Conservation (phyloP, 2,113 vertebrate genomes). For the Trichomycterus rosablanca region DNA sequence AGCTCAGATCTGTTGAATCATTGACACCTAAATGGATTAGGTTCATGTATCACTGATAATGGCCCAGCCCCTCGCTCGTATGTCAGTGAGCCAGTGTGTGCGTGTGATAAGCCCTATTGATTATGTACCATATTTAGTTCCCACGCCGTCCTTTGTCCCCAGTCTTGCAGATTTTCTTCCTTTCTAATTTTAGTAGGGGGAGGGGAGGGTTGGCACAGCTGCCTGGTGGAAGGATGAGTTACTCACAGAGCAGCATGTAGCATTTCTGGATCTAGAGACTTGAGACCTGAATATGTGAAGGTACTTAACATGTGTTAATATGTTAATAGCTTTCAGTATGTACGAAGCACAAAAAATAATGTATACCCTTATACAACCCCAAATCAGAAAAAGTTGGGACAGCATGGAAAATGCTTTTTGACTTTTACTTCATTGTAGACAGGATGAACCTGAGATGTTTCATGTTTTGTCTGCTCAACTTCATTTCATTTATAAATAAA, state of each 20-base stretch:
- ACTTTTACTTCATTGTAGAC: too few relatives aligned
- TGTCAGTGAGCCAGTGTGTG: slow-evolving; percentile 44
- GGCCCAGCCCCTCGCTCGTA: slow-evolving; percentile 40
- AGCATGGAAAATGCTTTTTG: too few relatives aligned
- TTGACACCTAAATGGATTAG: slow-evolving; percentile 62
- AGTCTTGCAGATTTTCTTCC: slow-evolving; percentile 23
- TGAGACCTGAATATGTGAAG: slow-evolving; percentile 1
- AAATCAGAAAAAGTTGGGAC: too few relatives aligned
- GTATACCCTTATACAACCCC: too few relatives aligned
- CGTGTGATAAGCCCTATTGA: slow-evolving; percentile 62
- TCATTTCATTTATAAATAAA: too few relatives aligned
- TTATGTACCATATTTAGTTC: slow-evolving; percentile 48
- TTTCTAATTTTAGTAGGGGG: slow-evolving; percentile 31
- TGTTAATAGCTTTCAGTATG: too few relatives aligned
- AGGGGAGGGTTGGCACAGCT: slow-evolving; percentile 34
- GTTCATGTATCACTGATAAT: slow-evolving; percentile 57
- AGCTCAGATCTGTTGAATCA: slow-evolving; percentile 41
- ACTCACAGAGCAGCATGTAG: slow-evolving; percentile 19
- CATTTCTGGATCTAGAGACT: background rate
- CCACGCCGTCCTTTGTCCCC: slow-evolving; percentile 46
- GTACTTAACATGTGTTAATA: too few relatives aligned
- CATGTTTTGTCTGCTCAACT: too few relatives aligned
- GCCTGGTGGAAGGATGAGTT: slow-evolving; percentile 41
- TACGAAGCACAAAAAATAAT: too few relatives aligned
- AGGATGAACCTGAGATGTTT: too few relatives aligned